These are phyloP conservation scores for Tetraneura akinire DNA, from an alignment of 1,140 invertebrate genomes.

Conservation along the genomic window DNA sequence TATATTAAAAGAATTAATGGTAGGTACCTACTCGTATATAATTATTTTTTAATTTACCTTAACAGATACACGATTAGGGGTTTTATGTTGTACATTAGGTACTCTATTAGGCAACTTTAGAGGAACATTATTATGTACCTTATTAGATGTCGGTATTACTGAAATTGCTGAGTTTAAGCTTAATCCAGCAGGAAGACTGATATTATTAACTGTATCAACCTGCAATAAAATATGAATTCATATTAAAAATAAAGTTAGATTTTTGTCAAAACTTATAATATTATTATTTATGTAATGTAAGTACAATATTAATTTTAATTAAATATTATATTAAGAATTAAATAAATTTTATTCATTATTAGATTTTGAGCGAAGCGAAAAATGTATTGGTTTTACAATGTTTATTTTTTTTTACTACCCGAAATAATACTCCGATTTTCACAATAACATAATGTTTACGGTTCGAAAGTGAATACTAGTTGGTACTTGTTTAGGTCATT, in stretches of 20 bases:
- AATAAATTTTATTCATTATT: too few relatives aligned
- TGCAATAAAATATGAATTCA: slow-evolving; percentile 53
- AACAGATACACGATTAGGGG: background rate
- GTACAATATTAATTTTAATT: too few relatives aligned
- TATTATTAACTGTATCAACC: slow-evolving; percentile 53
- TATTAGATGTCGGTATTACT: slow-evolving; percentile 63
- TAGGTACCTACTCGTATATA: slow-evolving; percentile 2
- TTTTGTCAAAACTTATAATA: too few relatives aligned
- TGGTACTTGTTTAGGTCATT: too few relatives aligned
- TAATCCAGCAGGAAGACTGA: slow-evolving; percentile 41
- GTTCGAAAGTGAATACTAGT: too few relatives aligned
- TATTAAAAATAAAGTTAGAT: background rate
- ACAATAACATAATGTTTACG: too few relatives aligned
- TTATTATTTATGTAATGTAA: too few relatives aligned
- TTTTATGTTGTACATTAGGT: background rate
- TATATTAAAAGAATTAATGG: background rate
- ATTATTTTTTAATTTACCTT: slow-evolving; percentile 1
- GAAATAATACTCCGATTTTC: too few relatives aligned
- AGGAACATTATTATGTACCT: slow-evolving; percentile 23
- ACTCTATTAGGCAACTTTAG: background rate
- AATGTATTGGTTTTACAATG: too few relatives aligned
- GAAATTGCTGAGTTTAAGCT: slow-evolving; percentile 74
- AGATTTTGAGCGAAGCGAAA: too few relatives aligned
- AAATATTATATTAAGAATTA: too few relatives aligned
- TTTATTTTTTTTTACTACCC: too few relatives aligned